A percentile compares a stretch with the other conserved stretches of the same genome.
These are phyloP conservation scores for Psittacula derbiana DNA, from an alignment of 2,797 vertebrate species.

Conservation along the genomic window DNA sequence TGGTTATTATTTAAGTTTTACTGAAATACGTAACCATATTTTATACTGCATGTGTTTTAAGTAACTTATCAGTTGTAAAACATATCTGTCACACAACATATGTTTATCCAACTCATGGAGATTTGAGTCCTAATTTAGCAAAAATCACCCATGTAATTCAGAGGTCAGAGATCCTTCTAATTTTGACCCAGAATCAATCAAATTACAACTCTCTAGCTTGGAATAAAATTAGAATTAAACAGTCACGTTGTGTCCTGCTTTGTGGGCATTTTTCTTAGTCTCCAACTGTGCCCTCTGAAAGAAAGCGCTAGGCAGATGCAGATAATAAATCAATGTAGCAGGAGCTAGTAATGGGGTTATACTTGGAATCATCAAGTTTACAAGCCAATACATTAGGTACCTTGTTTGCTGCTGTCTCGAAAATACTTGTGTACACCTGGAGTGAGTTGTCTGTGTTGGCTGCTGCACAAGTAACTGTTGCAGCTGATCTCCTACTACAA, in stretches of 20 bases:
- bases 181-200: slow-evolving; percentile 7
- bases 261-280: not conserved
- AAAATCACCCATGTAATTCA: not conserved
- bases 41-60: not conserved
- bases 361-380: not conserved
- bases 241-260: not conserved
- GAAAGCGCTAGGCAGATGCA: not conserved
- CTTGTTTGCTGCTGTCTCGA: not conserved
- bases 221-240: not conserved
- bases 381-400: not conserved
- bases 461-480: not conserved
- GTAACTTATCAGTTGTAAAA: not conserved
- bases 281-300: not conserved
- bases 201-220: not conserved
- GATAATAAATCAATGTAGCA: not conserved
- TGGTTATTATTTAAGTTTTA: not conserved
- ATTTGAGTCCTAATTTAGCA: not conserved
- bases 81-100: not conserved
- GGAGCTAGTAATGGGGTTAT: not conserved
- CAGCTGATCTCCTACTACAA: not conserved
- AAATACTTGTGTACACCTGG: not conserved
- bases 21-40: not conserved
- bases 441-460: not conserved
- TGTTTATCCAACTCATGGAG: not conserved
- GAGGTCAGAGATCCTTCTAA: not conserved